phyloP scores from a whole-genome alignment of 2,113 vertebrate genomes.

The Pseudorasbora parva region DNA sequence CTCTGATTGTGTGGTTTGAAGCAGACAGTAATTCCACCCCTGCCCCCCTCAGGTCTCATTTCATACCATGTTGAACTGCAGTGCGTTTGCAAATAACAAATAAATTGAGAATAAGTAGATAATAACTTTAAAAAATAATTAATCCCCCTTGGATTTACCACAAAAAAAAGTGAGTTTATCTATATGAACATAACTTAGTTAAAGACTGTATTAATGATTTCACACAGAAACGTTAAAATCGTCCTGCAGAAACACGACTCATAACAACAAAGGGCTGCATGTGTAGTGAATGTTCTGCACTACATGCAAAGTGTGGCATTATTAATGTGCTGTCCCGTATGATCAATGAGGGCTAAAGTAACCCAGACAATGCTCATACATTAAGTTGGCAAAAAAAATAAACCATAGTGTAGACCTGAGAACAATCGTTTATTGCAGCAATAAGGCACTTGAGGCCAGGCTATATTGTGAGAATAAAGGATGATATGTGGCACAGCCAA shows the following conservation, averaged over 20 bases:
- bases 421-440: neutral
- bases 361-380: neutral
- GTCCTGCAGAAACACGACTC: neutral
- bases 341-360: slow-evolving; percentile 54
- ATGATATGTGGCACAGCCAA: neutral
- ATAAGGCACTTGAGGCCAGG: neutral
- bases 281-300: slow-evolving; percentile 47
- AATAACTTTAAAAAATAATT: no score
- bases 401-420: neutral
- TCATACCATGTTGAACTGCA: neutral
- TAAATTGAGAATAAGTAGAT: neutral
- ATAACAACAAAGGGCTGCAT: neutral
- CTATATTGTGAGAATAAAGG: neutral
- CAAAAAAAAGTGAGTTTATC: neutral
- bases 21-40: neutral
- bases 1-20: neutral
- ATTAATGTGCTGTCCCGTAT: slow-evolving; percentile 67
- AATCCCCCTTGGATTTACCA: neutral
- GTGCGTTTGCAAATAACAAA: neutral
- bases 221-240: neutral
- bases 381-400: neutral
- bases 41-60: neutral
- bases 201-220: no score
- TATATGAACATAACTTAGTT: neutral
- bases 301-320: slow-evolving; percentile 67